Base-by-base conservation (phyloP, 1,140 invertebrate species). In the Paraescarpia echinospica region DNA sequence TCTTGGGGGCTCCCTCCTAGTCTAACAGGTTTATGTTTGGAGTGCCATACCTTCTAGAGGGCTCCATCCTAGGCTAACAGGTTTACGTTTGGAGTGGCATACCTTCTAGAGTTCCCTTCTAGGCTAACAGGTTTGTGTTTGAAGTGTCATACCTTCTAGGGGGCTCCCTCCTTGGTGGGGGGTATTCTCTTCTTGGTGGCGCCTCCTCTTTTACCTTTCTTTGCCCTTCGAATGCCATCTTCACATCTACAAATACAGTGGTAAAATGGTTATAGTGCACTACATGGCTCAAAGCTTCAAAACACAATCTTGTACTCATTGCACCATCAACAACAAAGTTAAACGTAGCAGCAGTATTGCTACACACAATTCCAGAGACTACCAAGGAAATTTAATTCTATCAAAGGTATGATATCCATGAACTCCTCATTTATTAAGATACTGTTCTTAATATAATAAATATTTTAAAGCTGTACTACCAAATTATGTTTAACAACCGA, bases 211-310 rank as follows among this genome's bases (percentile, higher is more conserved):
- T 41, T 33, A 51, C n/a, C 33, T 91, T 90, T 91, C 95, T 95
- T 93, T 94, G 94, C 93, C 96, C 96, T 92, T 96, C 96, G 93
- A 96, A 96, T 35, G 97, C 97, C 94, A 97, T 96, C 94, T 96
- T 97, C 9, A 97, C 96, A 95, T 97, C 97, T 97, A 90, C 59
- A 95, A 95, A 93, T 94, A 92, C 93, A 89, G 31, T 33, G 14
- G 22, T 1, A 92, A 27, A 89, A 33, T 33, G 8, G 8, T 51
- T 51, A 51, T 51, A 51, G 48, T 18, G n/a, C n/a, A 51, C 18
- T 51, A 8, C 18, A 51, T 51, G 48, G 8, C 8, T 9, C 48
- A 51, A 51, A 51, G 48, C 18, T 51, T 8, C 0, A 18, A 51
- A 51, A 51, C 48, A 51, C 48, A 51, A 51, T 51, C 48, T 51